Evolutionary conservation across 2,113 vertebrate species (phyloP).

Genomic region (Raja brachyura): DNA sequence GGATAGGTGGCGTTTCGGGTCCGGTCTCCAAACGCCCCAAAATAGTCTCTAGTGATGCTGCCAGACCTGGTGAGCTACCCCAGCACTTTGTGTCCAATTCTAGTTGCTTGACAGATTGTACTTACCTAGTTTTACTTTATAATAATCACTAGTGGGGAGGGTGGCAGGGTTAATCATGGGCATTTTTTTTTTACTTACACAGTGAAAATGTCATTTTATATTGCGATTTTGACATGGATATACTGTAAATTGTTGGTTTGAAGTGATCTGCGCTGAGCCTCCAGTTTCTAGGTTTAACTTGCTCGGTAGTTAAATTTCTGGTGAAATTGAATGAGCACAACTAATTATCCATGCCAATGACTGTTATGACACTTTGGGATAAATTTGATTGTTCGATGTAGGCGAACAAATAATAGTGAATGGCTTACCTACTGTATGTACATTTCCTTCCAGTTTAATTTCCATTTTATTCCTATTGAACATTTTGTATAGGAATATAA

Average conservation of each 20-base stretch:
- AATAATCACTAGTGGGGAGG: neutral
- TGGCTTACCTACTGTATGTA: neutral
- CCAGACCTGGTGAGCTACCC: no score
- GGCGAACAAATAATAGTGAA: neutral
- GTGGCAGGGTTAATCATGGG: neutral
- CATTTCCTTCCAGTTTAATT: neutral
- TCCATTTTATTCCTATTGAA: neutral
- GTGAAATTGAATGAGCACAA: no score
- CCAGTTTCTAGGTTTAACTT: no score
- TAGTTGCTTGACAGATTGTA: neutral
- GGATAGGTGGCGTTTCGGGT: no score
- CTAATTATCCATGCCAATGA: no score
- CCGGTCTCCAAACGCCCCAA: no score
- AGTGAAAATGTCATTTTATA: neutral
- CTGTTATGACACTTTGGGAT: no score
- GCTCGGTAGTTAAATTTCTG: no score
- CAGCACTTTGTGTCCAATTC: neutral
- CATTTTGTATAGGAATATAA: neutral
- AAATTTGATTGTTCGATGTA: no score
- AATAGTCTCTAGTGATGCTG: no score
- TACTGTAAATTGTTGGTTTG: neutral
- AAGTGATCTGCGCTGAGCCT: no score
- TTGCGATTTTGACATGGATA: neutral
- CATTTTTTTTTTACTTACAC: neutral
- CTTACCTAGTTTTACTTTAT: neutral